phyloP scores from a whole-genome alignment of 2,888 invertebrate species.

The Euplexia lucipara region DNA sequence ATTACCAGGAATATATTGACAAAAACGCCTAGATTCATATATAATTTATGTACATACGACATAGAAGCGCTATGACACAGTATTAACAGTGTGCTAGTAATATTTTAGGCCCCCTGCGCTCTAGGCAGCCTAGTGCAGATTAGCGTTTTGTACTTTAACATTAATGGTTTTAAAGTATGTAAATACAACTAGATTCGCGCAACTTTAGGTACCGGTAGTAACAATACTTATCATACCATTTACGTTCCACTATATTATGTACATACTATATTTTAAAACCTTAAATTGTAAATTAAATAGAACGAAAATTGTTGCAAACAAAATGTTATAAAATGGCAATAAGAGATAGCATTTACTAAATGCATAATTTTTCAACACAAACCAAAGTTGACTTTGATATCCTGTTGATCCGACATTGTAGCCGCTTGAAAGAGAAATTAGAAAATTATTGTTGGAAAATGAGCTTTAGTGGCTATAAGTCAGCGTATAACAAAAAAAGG shows the following conservation, averaged over 20 bases:
- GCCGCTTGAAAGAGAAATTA: conserved; percentile 65
- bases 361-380: conserved; percentile 61
- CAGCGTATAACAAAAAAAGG: too few relatives aligned
- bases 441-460: conserved; percentile 7
- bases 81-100: not conserved
- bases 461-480: too few relatives aligned
- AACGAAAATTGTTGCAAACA: conserved; percentile 15
- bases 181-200: too few relatives aligned
- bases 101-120: too few relatives aligned
- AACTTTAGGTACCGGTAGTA: not conserved
- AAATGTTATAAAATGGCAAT: conserved; percentile 12
- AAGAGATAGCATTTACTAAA: conserved; percentile 4
- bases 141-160: too few relatives aligned
- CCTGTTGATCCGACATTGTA: conserved; percentile 76
- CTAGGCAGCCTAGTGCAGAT: too few relatives aligned
- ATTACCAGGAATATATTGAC: too few relatives aligned
- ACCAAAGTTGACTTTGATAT: conserved; percentile 81
- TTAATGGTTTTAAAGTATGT: conserved; percentile 13
- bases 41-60: too few relatives aligned
- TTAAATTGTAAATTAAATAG: not conserved
- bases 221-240: not conserved
- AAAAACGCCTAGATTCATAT: too few relatives aligned
- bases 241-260: not conserved
- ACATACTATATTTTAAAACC: conserved; percentile 21
- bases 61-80: not conserved